phyloP scores from a whole-genome alignment of 1,140 invertebrate species.

The Fopius arisanus region DNA sequence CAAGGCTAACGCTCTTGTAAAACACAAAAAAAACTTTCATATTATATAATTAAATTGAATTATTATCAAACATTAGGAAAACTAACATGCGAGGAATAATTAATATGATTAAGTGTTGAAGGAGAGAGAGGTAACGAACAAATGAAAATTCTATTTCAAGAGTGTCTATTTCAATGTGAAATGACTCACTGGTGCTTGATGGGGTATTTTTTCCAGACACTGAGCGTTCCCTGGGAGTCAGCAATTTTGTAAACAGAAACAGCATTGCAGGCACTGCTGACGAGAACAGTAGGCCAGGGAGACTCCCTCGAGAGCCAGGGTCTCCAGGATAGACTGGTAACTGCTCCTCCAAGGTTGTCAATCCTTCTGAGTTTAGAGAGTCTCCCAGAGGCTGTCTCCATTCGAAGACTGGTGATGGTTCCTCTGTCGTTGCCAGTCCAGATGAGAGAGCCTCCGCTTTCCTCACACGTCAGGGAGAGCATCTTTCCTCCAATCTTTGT shows the following conservation, averaged over 20 bases:
- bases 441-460: conserved; percentile 72
- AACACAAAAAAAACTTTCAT: too few relatives aligned
- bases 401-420: conserved; percentile 55
- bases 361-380: conserved; percentile 77
- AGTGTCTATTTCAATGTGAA: too few relatives aligned
- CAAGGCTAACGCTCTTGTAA: too few relatives aligned
- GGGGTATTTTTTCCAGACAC: conserved; percentile 63
- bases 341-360: conserved; percentile 67
- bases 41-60: too few relatives aligned
- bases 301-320: conserved; percentile 83
- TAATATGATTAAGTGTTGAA: too few relatives aligned
- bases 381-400: conserved; percentile 74
- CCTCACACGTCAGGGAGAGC: conserved; percentile 79
- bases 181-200: conserved; percentile 60
- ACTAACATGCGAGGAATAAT: too few relatives aligned
- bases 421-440: conserved; percentile 88
- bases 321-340: conserved; percentile 81
- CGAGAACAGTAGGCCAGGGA: conserved; percentile 79
- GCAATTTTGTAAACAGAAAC: conserved; percentile 69
- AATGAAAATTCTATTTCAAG: not conserved
- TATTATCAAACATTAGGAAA: too few relatives aligned
- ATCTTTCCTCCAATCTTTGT: conserved; percentile 77
- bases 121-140: too few relatives aligned
- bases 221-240: conserved; percentile 53
- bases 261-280: conserved; percentile 80